Percentiles rank a stretch among this genome's conserved stretches.
phyloP scores from a whole-genome alignment of 2,797 vertebrate genomes.

The Anas flavirostris region DNA sequence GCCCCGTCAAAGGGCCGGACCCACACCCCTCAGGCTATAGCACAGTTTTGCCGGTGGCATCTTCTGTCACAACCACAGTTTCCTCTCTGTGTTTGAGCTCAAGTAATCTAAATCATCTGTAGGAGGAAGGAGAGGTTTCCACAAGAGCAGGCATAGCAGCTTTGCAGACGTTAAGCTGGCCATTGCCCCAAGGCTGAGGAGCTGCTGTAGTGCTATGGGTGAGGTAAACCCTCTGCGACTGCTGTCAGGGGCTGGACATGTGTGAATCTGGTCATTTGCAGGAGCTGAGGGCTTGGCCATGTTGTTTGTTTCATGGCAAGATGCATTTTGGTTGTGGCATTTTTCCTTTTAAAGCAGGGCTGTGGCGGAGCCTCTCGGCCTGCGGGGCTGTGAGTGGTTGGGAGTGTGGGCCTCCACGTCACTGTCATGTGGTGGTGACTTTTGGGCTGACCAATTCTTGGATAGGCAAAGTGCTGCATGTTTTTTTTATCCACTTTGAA shows the following conservation, averaged over 20 bases:
- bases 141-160: neutral
- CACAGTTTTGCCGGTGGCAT: neutral
- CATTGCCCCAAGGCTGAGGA: neutral
- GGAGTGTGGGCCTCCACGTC: neutral
- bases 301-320: neutral
- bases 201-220: neutral
- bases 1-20: accelerated
- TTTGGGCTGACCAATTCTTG: neutral
- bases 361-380: neutral
- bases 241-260: neutral
- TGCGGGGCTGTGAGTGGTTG: accelerated
- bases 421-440: neutral
- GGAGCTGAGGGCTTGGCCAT: neutral
- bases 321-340: neutral
- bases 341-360: neutral
- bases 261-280: neutral
- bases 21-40: neutral
- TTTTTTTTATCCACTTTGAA: neutral
- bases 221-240: neutral
- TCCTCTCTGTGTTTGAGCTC: neutral
- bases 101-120: neutral
- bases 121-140: neutral
- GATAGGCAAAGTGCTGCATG: accelerated
- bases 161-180: neutral
- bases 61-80: neutral